These are phyloP conservation scores for Ctenomys sociabilis DNA, from an alignment of 2,113 vertebrate species.

Conservation along the genomic window DNA sequence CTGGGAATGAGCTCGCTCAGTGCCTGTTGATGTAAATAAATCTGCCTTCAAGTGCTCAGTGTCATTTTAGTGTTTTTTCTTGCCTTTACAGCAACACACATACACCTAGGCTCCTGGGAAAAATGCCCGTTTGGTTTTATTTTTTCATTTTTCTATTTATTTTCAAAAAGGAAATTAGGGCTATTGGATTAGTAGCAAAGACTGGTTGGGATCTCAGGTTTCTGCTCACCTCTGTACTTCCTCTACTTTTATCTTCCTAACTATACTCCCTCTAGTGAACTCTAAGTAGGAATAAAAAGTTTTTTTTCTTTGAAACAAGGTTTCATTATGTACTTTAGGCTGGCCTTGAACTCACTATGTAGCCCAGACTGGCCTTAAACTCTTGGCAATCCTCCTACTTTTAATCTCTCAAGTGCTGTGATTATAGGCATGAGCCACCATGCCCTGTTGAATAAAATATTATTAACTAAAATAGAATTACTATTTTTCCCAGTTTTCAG, in stretches of 20 bases:
- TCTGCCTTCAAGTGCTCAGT: too few relatives aligned
- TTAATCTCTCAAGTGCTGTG: too few relatives aligned
- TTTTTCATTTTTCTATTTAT: background rate
- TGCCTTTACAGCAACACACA: background rate
- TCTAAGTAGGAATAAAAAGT: background rate
- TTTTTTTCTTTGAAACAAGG: too few relatives aligned
- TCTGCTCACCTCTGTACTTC: background rate
- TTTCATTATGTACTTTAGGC: too few relatives aligned
- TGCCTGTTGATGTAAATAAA: too few relatives aligned
- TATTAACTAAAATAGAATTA: background rate
- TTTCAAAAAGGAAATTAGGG: background rate
- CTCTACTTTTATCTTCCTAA: background rate
- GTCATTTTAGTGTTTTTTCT: too few relatives aligned
- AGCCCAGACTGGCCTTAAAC: too few relatives aligned
- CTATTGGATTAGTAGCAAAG: background rate
- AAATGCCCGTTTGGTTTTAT: background rate
- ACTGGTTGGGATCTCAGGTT: background rate
- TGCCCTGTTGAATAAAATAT: background rate
- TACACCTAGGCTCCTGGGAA: background rate
- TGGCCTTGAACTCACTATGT: too few relatives aligned
- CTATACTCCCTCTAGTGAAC: background rate
- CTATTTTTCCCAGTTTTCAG: background rate
- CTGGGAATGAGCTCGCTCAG: too few relatives aligned
- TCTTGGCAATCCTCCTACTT: too few relatives aligned
- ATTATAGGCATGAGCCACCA: too few relatives aligned